Percentiles rank a stretch among this genome's conserved stretches.
These are phyloP conservation scores for Trachythela sp. DNA, from an alignment of 64 coral and sea anemone species.

Conservation along the genomic window DNA sequence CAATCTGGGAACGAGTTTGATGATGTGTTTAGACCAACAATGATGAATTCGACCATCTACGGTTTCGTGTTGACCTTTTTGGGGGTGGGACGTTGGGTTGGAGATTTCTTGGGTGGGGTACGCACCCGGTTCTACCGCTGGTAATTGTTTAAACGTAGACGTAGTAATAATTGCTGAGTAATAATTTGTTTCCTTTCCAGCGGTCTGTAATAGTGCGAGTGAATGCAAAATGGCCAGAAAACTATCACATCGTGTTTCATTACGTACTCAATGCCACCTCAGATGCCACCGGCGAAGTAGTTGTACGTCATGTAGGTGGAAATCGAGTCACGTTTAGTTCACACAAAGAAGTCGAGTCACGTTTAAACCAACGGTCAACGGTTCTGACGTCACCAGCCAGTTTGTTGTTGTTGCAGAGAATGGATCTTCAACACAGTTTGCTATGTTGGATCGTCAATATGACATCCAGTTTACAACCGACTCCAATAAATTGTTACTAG, in stretches of 20 bases:
- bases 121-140: no score
- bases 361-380: conserved; percentile 51
- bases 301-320: conserved; percentile 52
- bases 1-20: no score
- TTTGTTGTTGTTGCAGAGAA: conserved; percentile 60
- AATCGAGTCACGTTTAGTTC: conserved; percentile 2
- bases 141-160: no score
- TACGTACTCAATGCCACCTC: conserved; percentile 49
- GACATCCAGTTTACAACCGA: conserved; percentile 60
- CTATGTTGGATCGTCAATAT: conserved; percentile 60
- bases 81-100: no score
- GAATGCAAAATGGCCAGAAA: conserved; percentile 37
- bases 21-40: no score
- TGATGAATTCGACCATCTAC: no score
- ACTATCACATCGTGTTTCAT: conserved; percentile 75
- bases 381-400: conserved; percentile 7
- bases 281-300: conserved; percentile 54
- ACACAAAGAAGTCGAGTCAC: conserved; percentile 77
- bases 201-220: background rate
- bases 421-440: conserved; percentile 65
- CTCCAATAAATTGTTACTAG: conserved; percentile 62
- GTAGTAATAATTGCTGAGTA: background rate
- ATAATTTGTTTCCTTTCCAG: background rate
- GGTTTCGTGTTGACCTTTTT: no score
- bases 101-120: no score